phyloP scores from a whole-genome alignment of 2,888 invertebrate species.

The Drosophila nr. fundita region DNA sequence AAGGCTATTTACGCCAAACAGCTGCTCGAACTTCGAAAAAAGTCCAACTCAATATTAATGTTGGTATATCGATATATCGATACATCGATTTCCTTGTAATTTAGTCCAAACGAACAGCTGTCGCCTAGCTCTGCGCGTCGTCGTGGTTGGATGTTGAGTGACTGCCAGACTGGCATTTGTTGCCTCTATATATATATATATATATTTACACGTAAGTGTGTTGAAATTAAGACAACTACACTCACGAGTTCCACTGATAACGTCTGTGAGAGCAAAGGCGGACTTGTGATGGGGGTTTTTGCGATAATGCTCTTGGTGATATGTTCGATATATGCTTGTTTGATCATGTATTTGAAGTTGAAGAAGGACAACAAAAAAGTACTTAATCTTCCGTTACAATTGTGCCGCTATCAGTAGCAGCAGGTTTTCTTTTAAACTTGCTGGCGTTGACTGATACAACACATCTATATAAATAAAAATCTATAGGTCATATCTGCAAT shows the following conservation, averaged over 20 bases:
- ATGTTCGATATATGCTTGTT: constrained; percentile 23
- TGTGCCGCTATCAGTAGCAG: constrained; percentile 21
- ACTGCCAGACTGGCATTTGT: constrained; percentile 33
- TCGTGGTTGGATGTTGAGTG: constrained; percentile 46
- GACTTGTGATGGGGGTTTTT: constrained; percentile 48
- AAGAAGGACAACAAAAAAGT: constrained; percentile 21
- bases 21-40: constrained; percentile 45
- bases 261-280: constrained; percentile 21
- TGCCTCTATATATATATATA: constrained; percentile 38
- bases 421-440: neutral
- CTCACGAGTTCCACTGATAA: constrained; percentile 41
- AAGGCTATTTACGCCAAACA: constrained; percentile 53
- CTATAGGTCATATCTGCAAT: constrained; percentile 27
- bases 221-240: constrained; percentile 11
- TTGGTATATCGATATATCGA: constrained; percentile 43
- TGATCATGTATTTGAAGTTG: constrained; percentile 7
- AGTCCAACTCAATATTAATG: constrained; percentile 27
- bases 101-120: constrained; percentile 37
- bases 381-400: constrained; percentile 24
- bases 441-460: neutral
- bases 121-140: constrained; percentile 22
- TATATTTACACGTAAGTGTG: constrained; percentile 20
- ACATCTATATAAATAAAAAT: neutral
- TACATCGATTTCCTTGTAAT: constrained; percentile 23
- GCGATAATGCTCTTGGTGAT: constrained; percentile 45